phyloP scores from a whole-genome alignment of 2,113 vertebrate species.

The Shinisaurus crocodilurus region DNA sequence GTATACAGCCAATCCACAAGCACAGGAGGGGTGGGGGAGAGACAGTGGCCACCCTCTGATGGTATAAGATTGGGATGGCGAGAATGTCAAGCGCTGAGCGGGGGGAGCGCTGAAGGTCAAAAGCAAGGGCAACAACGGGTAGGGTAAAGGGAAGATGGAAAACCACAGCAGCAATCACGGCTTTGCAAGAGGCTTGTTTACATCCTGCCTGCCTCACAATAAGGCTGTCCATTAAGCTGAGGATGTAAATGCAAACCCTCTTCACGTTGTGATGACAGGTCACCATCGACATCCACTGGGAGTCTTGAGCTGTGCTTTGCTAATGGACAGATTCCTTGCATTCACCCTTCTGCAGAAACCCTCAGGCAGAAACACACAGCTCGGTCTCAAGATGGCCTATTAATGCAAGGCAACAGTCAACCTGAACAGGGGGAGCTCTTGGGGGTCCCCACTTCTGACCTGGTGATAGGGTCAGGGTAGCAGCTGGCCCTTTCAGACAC shows the following conservation, averaged over 20 bases:
- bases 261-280: background rate
- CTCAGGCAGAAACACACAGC: background rate
- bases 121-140: background rate
- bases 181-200: slow-evolving; percentile 1
- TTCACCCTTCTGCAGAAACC: background rate
- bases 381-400: background rate
- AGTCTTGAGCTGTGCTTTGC: background rate
- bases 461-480: background rate
- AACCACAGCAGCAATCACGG: background rate
- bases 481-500: no score
- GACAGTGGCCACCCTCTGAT: background rate
- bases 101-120: background rate
- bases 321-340: background rate
- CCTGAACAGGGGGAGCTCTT: background rate
- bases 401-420: background rate
- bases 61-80: accelerated
- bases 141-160: background rate
- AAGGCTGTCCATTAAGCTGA: background rate
- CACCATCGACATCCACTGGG: background rate
- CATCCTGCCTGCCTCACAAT: accelerated
- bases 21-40: background rate
- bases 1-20: background rate
- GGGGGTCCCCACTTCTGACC: background rate
- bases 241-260: background rate
- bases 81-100: background rate